phyloP scores from a whole-genome alignment of 2,113 vertebrate genomes.

The Vulpes lagopus region DNA sequence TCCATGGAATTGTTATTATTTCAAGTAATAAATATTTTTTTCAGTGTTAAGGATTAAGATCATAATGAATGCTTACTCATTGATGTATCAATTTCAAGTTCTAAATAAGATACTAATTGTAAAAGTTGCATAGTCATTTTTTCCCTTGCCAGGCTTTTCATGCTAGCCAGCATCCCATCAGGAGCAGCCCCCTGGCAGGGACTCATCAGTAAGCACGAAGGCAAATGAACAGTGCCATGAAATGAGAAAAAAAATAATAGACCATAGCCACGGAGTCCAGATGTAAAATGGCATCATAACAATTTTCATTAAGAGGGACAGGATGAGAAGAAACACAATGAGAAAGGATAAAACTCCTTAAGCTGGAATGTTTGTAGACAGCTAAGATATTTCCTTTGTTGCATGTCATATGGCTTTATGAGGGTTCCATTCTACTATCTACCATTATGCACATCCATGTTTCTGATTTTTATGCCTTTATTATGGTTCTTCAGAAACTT shows the following conservation, averaged over 20 bases:
- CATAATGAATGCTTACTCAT: background rate
- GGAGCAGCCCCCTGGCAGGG: background rate
- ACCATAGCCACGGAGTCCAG: background rate
- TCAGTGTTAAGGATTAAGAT: background rate
- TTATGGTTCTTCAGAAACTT: slow-evolving; percentile 28
- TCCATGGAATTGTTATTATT: background rate
- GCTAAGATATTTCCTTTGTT: background rate
- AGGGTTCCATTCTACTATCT: background rate
- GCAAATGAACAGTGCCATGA: background rate
- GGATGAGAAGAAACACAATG: background rate
- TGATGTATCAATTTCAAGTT: background rate
- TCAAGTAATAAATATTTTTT: background rate
- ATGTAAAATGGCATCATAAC: background rate
- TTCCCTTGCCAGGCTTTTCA: background rate
- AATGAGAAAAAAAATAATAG: background rate
- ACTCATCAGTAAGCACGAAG: background rate
- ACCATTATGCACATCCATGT: background rate
- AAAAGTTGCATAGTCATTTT: background rate
- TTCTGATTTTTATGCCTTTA: background rate
- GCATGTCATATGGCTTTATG: background rate
- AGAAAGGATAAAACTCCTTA: background rate
- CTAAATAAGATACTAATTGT: background rate
- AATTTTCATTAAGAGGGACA: slow-evolving; percentile 7
- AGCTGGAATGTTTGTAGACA: background rate
- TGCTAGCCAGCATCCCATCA: background rate